Base-by-base conservation (phyloP, 2,888 invertebrate species). In the Xestia c-nigrum region DNA sequence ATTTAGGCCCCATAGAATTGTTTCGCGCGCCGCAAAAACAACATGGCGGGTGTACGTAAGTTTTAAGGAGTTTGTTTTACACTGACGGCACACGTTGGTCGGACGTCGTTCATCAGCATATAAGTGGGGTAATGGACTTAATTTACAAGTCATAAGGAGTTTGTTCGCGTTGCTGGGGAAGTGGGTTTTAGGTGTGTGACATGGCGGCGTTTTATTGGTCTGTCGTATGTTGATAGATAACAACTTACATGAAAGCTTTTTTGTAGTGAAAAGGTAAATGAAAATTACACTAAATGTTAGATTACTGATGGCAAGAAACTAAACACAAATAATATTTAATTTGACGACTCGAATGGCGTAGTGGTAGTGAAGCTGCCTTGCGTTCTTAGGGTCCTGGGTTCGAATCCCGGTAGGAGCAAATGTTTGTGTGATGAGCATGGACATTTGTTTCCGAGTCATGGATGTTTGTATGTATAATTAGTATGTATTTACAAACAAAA, bases 21-120 rank as follows among this genome's bases (percentile, higher is more conserved):
- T 84, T 84, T 84, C 57, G 16, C 76, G 52, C 83, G 38, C 65
- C 80, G 68, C 63, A 55, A 77, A 72, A 72, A 43, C 76, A 74
- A 80, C 59, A 74, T 65, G 84, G 75, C 84, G 16, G 40, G 65
- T 21, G 24, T 31, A 31, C 76, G 63, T 80, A 84, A 76, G 61
- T 83, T 80, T 80, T 59, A 72, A 84, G 74, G 68, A 80, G 70
- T 83, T 83, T 59, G 81, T 84, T 84, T 76, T 80, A 84, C 84
- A 83, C 74, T 76, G 80, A 76, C 84, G 40, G 40, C 59, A 43
- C 74, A 66, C 77, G 72, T 74, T 74, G 40, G 74, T 70, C 84
- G 84, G 84, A 84, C 21, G 84, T 84, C 69, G 74, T 84, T 80
- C 77, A 74, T 83, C 80, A 79, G 74, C 81, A 84, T 84, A 84